Evolutionary conservation across 2,888 invertebrate genomes (phyloP).

Genomic region (Agriopis marginaria): DNA sequence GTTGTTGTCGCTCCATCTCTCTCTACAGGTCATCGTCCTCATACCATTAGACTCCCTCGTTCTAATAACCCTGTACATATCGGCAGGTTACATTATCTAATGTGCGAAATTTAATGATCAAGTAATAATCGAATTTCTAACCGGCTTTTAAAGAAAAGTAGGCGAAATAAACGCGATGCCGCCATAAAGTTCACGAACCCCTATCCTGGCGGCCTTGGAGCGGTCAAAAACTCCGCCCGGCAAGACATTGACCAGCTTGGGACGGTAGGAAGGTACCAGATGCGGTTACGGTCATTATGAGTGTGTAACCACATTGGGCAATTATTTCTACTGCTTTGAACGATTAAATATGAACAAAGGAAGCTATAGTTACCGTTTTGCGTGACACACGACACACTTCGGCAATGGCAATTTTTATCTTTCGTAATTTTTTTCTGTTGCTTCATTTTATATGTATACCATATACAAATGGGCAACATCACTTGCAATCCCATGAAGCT

Average conservation of each 20-base stretch:
- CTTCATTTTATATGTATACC: conserved; percentile 19
- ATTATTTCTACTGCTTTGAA: conserved; percentile 76
- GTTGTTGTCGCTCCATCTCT: conserved; percentile 84
- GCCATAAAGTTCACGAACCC: conserved; percentile 70
- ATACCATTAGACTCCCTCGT: conserved; percentile 75
- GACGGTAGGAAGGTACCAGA: conserved; percentile 60
- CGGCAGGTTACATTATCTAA: conserved; percentile 52
- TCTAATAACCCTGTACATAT: conserved; percentile 79
- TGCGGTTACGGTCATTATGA: conserved; percentile 69
- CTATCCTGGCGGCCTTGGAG: conserved; percentile 77
- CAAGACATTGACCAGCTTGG: conserved; percentile 76
- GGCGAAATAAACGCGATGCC: conserved; percentile 48
- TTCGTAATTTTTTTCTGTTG: conserved; percentile 36
- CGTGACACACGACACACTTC: conserved; percentile 73
- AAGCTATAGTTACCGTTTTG: conserved; percentile 69
- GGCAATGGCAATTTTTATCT: conserved; percentile 54
- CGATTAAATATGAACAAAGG: conserved; percentile 77
- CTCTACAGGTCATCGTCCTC: conserved; percentile 82
- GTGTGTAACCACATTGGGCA: conserved; percentile 71
- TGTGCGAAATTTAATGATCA: conserved; percentile 20
- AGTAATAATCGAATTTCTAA: conserved; percentile 17
- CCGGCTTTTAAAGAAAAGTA: conserved; percentile 33
- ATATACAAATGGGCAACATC: conserved; percentile 18
- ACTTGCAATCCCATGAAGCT: not conserved
- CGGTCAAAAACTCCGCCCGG: conserved; percentile 75